Conservation (phyloP, 2,888 invertebrate species). For the Brenthis ino region DNA sequence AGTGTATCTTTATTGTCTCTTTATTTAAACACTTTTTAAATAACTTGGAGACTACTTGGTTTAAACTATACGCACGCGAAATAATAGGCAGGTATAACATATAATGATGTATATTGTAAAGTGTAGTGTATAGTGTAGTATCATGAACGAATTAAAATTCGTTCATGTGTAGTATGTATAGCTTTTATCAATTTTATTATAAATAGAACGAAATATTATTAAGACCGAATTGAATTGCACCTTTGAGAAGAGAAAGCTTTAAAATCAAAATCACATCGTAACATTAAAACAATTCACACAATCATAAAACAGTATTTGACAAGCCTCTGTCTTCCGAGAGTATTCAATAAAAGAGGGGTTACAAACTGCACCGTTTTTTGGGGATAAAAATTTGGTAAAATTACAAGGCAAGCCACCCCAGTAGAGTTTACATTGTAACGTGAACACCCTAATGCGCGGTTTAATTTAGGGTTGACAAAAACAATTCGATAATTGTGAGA, state of each 20-base stretch:
- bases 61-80: too few relatives aligned
- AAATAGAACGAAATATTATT: too few relatives aligned
- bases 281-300: slow-evolving; percentile 20
- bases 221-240: too few relatives aligned
- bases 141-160: too few relatives aligned
- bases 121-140: too few relatives aligned
- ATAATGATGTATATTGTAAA: too few relatives aligned
- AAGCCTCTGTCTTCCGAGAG: slow-evolving; percentile 57
- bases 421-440: slow-evolving; percentile 77
- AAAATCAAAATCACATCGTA: not conserved
- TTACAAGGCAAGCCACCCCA: slow-evolving; percentile 78
- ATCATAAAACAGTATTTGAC: slow-evolving; percentile 62
- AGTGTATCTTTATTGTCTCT: slow-evolving; percentile 2
- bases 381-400: slow-evolving; percentile 79
- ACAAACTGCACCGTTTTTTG: slow-evolving; percentile 53
- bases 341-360: slow-evolving; percentile 60
- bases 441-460: slow-evolving; percentile 78
- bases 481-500: slow-evolving; percentile 9
- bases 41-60: not conserved
- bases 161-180: too few relatives aligned
- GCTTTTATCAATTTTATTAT: too few relatives aligned
- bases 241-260: too few relatives aligned
- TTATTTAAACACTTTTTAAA: not conserved
- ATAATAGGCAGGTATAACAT: too few relatives aligned
- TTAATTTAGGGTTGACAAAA: slow-evolving; percentile 65